A percentile compares a stretch with the other conserved stretches of the same genome.
These are phyloP conservation scores for Anabacerthia variegaticeps DNA, from an alignment of 2,797 vertebrate genomes.

Conservation along the genomic window DNA sequence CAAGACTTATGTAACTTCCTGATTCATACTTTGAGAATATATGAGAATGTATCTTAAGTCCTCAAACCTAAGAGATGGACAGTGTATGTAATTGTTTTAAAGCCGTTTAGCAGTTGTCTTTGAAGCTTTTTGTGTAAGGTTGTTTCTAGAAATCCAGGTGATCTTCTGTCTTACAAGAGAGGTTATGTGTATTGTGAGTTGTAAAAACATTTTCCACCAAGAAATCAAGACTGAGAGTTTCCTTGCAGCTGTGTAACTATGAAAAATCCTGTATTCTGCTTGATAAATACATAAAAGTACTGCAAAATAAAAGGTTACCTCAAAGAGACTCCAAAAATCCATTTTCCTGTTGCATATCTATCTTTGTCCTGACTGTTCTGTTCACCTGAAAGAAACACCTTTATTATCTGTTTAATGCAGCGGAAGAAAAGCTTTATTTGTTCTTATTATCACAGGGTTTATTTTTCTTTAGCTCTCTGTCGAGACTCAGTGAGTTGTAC, in stretches of 20 bases:
- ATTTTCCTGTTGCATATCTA: neutral
- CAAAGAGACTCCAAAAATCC: neutral
- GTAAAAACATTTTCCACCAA: neutral
- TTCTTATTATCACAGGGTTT: neutral
- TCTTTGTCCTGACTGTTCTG: neutral
- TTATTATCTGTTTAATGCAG: neutral
- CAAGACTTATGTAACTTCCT: neutral
- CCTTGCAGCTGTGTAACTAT: neutral
- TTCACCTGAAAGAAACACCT: neutral
- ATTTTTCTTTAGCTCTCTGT: neutral
- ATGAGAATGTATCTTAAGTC: neutral
- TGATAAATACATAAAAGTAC: neutral
- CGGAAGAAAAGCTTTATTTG: neutral
- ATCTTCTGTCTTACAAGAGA: neutral
- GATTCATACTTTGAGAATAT: neutral
- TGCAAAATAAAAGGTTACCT: neutral
- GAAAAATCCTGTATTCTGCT: neutral
- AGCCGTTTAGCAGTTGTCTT: neutral
- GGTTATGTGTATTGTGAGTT: neutral
- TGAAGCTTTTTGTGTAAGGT: neutral
- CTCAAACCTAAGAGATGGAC: neutral
- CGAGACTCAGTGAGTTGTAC: neutral
- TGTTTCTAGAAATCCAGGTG: neutral
- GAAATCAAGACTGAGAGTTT: neutral
- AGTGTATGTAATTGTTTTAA: neutral